Percentiles rank a stretch among this genome's conserved stretches.
These are phyloP conservation scores for Nasalis larvatus DNA, from an alignment of 2,113 vertebrate species.

Conservation along the genomic window DNA sequence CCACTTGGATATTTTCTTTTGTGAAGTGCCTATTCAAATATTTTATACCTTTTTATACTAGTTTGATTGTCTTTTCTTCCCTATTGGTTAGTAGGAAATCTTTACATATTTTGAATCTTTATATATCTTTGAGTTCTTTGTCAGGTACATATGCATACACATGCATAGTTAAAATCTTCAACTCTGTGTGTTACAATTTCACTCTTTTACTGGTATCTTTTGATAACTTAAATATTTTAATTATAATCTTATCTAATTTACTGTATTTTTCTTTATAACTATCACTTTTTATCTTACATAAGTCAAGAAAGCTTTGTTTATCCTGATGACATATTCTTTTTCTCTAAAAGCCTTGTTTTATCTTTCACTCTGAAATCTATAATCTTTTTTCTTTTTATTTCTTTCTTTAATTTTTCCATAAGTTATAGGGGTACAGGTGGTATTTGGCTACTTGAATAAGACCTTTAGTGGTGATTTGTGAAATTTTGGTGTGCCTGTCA, in stretches of 20 bases:
- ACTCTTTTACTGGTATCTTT: background rate
- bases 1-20: background rate
- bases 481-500: too few relatives aligned
- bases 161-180: background rate
- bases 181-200: background rate
- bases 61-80: background rate
- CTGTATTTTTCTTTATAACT: background rate
- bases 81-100: background rate
- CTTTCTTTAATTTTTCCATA: too few relatives aligned
- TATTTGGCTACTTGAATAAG: too few relatives aligned
- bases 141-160: background rate
- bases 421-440: too few relatives aligned
- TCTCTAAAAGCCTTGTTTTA: background rate
- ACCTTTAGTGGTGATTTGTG: too few relatives aligned
- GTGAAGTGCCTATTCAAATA: background rate
- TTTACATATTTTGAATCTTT: background rate
- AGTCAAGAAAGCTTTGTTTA: background rate
- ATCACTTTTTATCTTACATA: background rate
- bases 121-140: background rate
- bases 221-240: background rate
- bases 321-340: background rate
- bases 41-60: background rate
- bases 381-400: too few relatives aligned
- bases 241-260: background rate
- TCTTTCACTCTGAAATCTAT: background rate